A percentile compares a stretch with the other conserved stretches of the same genome.
Evolutionary conservation across 2,888 invertebrate genomes (phyloP).

Genomic region (Nomada hirtipes): DNA sequence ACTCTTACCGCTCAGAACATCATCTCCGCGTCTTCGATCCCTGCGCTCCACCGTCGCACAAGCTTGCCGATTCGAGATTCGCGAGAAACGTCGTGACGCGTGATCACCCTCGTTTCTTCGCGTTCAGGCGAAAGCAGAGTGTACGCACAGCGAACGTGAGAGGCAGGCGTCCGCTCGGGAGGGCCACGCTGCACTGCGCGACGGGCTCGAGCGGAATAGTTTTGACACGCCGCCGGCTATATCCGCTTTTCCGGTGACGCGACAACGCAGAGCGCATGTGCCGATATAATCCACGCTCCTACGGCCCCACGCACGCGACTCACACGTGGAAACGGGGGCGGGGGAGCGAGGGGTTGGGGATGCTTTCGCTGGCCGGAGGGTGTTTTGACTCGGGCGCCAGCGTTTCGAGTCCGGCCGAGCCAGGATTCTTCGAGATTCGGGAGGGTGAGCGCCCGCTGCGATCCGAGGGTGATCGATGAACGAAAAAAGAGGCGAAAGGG

Average conservation of each 20-base stretch:
- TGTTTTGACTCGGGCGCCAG: constrained; percentile 63
- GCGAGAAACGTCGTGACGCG: too few species aligned
- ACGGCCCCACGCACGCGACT: constrained; percentile 44
- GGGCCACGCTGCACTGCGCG: constrained; percentile 80
- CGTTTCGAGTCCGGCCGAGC: constrained; percentile 57
- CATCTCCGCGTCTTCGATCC: too few species aligned
- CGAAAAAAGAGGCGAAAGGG: not conserved
- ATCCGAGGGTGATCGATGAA: constrained; percentile 20
- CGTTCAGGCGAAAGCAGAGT: too few species aligned
- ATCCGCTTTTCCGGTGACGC: constrained; percentile 72
- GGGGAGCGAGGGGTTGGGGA: constrained; percentile 6
- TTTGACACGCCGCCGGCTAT: constrained; percentile 78
- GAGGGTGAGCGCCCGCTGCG: not conserved
- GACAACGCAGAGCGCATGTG: constrained; percentile 80
- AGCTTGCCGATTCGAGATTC: too few species aligned
- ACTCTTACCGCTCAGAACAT: too few species aligned
- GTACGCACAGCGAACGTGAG: too few species aligned
- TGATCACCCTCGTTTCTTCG: too few species aligned
- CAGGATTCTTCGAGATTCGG: constrained; percentile 7
- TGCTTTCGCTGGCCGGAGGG: constrained; percentile 53
- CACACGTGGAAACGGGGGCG: constrained; percentile 41
- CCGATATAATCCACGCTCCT: constrained; percentile 81
- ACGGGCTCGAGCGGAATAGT: constrained; percentile 77
- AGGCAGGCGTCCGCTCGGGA: constrained; percentile 44
- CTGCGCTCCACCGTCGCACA: too few species aligned